Percentiles rank a stretch among this genome's conserved stretches.
phyloP scores from a whole-genome alignment of 2,113 vertebrate species.

The Bothrops jararaca region DNA sequence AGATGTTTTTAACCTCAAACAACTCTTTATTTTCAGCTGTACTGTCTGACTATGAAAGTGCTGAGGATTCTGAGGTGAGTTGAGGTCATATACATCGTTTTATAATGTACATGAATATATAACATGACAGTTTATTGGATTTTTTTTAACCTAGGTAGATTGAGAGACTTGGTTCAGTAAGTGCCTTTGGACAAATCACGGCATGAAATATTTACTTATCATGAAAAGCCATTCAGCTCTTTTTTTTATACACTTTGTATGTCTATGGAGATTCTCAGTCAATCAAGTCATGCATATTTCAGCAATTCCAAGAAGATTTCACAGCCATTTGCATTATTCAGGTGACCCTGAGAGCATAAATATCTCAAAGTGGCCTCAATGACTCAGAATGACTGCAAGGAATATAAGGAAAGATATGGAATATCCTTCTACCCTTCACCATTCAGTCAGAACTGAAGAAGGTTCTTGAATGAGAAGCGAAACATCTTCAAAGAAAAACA shows the following conservation, averaged over 20 bases:
- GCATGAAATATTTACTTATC: not conserved
- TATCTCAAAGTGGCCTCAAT: not conserved
- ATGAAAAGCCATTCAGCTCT: not conserved
- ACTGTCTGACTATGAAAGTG: constrained; percentile 94
- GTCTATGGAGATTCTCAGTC: not conserved
- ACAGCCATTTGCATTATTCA: not conserved
- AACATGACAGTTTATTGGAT: not conserved
- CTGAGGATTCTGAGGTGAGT: constrained; percentile 90
- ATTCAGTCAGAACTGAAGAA: not conserved
- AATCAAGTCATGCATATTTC: not conserved
- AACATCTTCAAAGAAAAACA: not conserved
- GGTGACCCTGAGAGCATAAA: not conserved
- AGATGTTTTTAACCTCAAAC: not conserved
- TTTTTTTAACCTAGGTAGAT: not conserved
- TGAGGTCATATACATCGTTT: not conserved
- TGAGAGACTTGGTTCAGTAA: not conserved
- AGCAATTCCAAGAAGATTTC: not conserved
- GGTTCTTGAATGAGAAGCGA: not conserved
- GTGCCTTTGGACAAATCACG: not conserved
- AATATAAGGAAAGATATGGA: not conserved
- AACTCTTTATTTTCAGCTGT: constrained; percentile 76
- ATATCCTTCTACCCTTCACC: not conserved
- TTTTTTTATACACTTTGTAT: not conserved
- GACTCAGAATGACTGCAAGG: not conserved
- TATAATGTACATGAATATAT: rapidly evolving